Evolutionary conservation across 2,888 invertebrate species (phyloP), one percentile per base, ranked within the genome.

Genomic region (Margaritifera margaritifera): DNA sequence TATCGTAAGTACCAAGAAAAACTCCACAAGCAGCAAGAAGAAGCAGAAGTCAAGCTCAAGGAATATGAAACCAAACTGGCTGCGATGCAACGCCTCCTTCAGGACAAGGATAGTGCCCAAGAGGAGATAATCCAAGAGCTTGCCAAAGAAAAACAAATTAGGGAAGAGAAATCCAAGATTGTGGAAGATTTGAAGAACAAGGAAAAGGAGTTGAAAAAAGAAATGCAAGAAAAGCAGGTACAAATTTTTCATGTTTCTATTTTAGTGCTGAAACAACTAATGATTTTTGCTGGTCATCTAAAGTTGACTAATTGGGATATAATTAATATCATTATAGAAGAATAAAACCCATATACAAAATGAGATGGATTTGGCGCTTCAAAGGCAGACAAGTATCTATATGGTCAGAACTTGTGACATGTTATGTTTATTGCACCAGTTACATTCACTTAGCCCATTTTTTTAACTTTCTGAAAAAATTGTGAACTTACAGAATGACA

Each of bases 71-170:
- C 65, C 24, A 79, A 80, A 61, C 62, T 84, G 24, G 70, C 69
- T 56, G 78, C 78, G 62, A 81, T 84, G 81, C 79, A 82, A 53
- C 69, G 69, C 67, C 55, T 72, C 15, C 64, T 50, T 11, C 65
- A 80, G 68, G 79, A 79, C 64, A 80, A 82, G 66, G 81, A 82
- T 53, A 65, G 72, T 63, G 78, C 74, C 6, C 76, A 83, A 55
- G 66, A 71, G 31, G 77, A 72, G 56, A 77, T 81, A 77, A 80
- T 78, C 53, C 72, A 79, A 62, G 75, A 79, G 50, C 64, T 82
- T 25, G 74, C 81, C 53, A 77, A 79, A 64, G 83, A 85, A 61
- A 83, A 84, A 64, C 69, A 75, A 57, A 76, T 77, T 53, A 69
- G 80, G 59, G 80, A 80, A 50, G 71, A 70, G 20, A 79, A 84